Conservation (phyloP, 2,797 vertebrate genomes). For the Chrosomus eos region DNA sequence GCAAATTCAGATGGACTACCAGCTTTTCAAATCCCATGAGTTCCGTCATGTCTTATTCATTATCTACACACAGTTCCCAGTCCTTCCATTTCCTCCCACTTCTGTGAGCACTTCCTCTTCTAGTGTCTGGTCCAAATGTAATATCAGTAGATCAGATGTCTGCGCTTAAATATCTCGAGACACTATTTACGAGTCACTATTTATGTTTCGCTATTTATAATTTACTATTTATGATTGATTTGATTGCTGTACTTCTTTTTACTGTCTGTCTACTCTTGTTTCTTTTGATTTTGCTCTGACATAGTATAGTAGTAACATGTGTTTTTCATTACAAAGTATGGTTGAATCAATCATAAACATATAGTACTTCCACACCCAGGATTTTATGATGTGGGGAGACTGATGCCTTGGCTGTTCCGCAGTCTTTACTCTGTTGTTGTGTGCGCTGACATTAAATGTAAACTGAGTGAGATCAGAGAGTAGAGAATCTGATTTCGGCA, state of each 20-base stretch:
- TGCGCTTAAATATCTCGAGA: background rate
- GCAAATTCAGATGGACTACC: constrained; percentile 24
- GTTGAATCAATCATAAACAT: constrained; percentile 20
- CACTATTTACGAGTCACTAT: constrained; percentile 2
- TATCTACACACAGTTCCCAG: constrained; percentile 32
- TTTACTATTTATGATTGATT: background rate
- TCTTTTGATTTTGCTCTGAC: constrained; percentile 1
- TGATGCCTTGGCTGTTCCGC: background rate
- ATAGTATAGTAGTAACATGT: background rate
- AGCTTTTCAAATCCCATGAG: background rate
- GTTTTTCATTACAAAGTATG: background rate
- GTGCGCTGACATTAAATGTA: constrained; percentile 37
- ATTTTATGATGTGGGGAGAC: constrained; percentile 24
- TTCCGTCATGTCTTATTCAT: constrained; percentile 38
- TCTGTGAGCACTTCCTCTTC: constrained; percentile 3
- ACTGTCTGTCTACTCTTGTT: background rate
- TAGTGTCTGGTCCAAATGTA: constrained; percentile 30
- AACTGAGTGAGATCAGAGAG: constrained; percentile 44
- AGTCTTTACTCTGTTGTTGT: background rate
- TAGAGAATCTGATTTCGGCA: constrained; percentile 54
- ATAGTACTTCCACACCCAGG: background rate
- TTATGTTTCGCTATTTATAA: constrained; percentile 10
- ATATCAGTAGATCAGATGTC: constrained; percentile 29
- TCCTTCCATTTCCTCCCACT: constrained; percentile 36
- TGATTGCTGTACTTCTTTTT: background rate